phyloP scores from a whole-genome alignment of 2,888 invertebrate species.

The Schrankia costaestrigalis region DNA sequence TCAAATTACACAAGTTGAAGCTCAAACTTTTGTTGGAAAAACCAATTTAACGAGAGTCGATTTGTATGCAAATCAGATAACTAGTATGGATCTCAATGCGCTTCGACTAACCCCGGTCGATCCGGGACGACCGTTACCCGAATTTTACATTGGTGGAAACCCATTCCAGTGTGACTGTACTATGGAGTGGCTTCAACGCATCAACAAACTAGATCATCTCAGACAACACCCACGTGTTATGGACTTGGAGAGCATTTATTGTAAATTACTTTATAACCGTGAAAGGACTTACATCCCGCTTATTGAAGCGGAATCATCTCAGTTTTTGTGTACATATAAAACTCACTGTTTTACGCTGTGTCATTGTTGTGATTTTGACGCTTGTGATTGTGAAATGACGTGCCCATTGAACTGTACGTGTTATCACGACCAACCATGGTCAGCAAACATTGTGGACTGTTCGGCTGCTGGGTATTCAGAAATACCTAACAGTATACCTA shows the following conservation, averaged over 20 bases:
- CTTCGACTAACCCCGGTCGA: slow-evolving; percentile 90
- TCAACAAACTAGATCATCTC: slow-evolving; percentile 90
- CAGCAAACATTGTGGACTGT: slow-evolving; percentile 95
- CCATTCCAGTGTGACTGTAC: slow-evolving; percentile 97
- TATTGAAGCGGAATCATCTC: slow-evolving; percentile 91
- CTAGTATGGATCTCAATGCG: slow-evolving; percentile 93
- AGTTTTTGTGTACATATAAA: slow-evolving; percentile 95
- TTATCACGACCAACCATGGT: slow-evolving; percentile 96
- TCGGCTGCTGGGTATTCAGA: slow-evolving; percentile 89
- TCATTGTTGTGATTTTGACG: slow-evolving; percentile 97
- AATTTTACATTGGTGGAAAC: slow-evolving; percentile 96
- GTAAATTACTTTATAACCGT: slow-evolving; percentile 91
- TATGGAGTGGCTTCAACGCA: slow-evolving; percentile 96
- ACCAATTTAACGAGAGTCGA: slow-evolving; percentile 94
- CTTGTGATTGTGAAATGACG: slow-evolving; percentile 98
- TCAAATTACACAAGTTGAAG: slow-evolving; percentile 90
- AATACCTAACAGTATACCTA: slow-evolving; percentile 93
- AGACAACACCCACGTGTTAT: slow-evolving; percentile 94
- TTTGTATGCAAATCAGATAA: slow-evolving; percentile 95
- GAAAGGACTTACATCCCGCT: slow-evolving; percentile 92
- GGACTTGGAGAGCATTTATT: slow-evolving; percentile 94
- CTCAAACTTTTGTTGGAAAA: slow-evolving; percentile 94
- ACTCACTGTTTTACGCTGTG: slow-evolving; percentile 96
- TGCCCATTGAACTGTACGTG: slow-evolving; percentile 97
- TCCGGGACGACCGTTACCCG: slow-evolving; percentile 87